phyloP scores from a whole-genome alignment of 1,140 invertebrate species.

The Magallana gigas region DNA sequence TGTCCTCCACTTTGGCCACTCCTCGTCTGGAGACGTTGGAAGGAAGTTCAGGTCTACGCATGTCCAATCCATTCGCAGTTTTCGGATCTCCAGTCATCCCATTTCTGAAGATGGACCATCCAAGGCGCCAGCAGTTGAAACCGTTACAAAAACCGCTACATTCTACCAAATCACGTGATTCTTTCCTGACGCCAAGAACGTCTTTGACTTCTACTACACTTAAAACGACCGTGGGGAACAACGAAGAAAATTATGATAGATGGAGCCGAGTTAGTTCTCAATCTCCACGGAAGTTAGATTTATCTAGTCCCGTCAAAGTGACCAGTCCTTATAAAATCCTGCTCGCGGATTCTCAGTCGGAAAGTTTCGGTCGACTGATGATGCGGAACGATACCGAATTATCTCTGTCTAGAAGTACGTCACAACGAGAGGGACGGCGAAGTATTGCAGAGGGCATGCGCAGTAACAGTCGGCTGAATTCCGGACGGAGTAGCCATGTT shows the following conservation, averaged over 20 bases:
- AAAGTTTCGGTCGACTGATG: not conserved
- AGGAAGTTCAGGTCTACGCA: not conserved
- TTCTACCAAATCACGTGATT: not conserved
- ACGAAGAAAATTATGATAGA: not conserved
- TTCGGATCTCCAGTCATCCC: constrained; percentile 25
- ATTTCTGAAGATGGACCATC: constrained; percentile 28
- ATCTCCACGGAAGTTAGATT: not conserved
- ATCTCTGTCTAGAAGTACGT: not conserved
- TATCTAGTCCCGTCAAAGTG: not conserved
- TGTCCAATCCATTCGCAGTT: constrained; percentile 41
- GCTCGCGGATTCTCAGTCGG: not conserved
- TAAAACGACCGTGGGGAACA: not conserved
- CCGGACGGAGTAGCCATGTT: constrained; percentile 22
- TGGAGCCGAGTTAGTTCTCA: not conserved
- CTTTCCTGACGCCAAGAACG: not conserved
- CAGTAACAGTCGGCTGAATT: not conserved
- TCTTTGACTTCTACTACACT: not conserved
- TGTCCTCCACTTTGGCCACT: constrained; percentile 34
- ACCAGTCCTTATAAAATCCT: constrained; percentile 24
- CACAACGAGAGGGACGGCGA: not conserved
- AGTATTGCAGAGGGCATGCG: constrained; percentile 5
- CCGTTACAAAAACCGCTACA: not conserved
- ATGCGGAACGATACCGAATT: constrained; percentile 10
- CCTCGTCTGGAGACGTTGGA: constrained; percentile 37
- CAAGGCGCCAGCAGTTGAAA: constrained; percentile 8